Evolutionary conservation across 2,888 invertebrate species (phyloP).

Genomic region (Hymenopus coronatus): DNA sequence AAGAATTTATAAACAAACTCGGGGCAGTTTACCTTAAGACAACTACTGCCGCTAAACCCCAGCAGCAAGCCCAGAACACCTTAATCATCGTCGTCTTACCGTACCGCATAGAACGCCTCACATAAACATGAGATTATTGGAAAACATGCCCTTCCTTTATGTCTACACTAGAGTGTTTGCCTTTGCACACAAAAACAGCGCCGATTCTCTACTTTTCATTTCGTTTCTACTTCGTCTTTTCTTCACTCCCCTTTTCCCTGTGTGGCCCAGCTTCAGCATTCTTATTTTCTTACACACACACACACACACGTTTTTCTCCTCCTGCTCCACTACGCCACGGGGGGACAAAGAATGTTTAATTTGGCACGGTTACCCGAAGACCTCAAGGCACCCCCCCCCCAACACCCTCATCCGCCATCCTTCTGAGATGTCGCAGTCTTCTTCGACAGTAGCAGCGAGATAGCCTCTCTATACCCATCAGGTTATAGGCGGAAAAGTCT

Average conservation of each 20-base stretch:
- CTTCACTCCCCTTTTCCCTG: neutral
- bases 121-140: neutral
- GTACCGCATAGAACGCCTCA: neutral
- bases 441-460: neutral
- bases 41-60: too few species aligned
- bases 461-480: neutral
- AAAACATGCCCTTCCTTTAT: neutral
- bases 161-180: neutral
- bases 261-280: neutral
- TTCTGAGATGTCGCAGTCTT: neutral
- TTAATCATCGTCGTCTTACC: too few species aligned
- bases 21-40: too few species aligned
- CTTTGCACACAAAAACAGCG: neutral
- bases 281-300: neutral
- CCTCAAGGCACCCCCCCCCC: neutral
- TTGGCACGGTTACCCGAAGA: constrained; percentile 31
- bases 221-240: neutral
- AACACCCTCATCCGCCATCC: neutral
- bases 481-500: neutral
- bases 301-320: constrained; percentile 18
- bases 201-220: neutral
- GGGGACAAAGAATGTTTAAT: constrained; percentile 33
- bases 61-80: too few species aligned
- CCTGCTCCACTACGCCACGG: constrained; percentile 16
- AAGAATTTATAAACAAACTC: too few species aligned